Percentiles rank a stretch among this genome's conserved stretches.
phyloP scores from a whole-genome alignment of 2,797 vertebrate species.

The Argyrosomus regius region DNA sequence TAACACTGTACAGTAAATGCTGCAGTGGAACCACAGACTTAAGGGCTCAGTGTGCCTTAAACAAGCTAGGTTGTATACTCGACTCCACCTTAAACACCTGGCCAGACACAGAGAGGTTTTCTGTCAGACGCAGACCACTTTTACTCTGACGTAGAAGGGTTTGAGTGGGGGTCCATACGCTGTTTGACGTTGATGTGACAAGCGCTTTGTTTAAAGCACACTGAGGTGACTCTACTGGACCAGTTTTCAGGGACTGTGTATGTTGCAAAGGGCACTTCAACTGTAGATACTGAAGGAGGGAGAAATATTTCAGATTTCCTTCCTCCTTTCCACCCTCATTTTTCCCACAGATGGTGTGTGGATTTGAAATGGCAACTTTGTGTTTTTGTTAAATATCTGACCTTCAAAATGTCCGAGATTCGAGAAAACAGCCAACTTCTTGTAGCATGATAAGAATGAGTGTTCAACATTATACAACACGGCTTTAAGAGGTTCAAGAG shows the following conservation, averaged over 20 bases:
- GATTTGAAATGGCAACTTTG: constrained; percentile 27
- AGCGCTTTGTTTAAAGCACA: not conserved
- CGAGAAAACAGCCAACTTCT: constrained; percentile 7
- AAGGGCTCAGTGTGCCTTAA: constrained; percentile 15
- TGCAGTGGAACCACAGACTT: not conserved
- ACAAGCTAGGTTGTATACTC: not conserved
- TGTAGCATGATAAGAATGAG: not conserved
- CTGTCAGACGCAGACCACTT: too few species aligned
- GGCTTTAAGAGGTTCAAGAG: not conserved
- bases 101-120: too few species aligned
- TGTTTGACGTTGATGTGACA: too few species aligned
- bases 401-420: constrained; percentile 29
- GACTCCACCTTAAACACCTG: too few species aligned
- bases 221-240: not conserved
- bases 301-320: not conserved
- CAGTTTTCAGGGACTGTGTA: not conserved
- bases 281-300: not conserved
- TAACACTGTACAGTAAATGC: constrained; percentile 7
- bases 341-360: constrained; percentile 1
- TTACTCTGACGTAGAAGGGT: not conserved
- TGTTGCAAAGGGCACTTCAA: not conserved
- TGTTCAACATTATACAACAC: not conserved
- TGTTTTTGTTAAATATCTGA: constrained; percentile 2
- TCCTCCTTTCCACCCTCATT: not conserved
- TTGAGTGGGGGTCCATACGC: not conserved